Evolutionary conservation across 2,888 invertebrate species (phyloP).

Genomic region (Pediacus dermestoides): DNA sequence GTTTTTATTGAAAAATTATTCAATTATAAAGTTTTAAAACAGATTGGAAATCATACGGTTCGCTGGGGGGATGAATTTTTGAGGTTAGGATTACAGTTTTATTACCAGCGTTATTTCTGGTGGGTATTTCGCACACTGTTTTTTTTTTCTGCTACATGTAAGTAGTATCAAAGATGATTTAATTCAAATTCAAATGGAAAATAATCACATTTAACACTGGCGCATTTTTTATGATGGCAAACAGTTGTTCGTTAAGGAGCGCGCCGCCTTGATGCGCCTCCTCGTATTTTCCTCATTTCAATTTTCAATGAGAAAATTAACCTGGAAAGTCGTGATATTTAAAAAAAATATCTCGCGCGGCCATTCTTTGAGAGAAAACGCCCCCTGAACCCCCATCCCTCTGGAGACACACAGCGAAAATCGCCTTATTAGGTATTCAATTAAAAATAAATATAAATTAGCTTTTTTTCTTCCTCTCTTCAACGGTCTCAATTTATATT

Average conservation of each 20-base stretch:
- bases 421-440: conserved; percentile 17
- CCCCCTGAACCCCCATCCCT: background rate
- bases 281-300: conserved; percentile 23
- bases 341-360: conserved; percentile 6
- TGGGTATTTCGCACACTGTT: too few relatives aligned
- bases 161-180: too few relatives aligned
- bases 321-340: conserved; percentile 3
- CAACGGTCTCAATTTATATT: conserved; percentile 30
- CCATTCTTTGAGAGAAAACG: conserved; percentile 3
- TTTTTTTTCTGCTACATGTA: too few relatives aligned
- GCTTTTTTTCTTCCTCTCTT: conserved; percentile 16
- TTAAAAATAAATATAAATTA: conserved; percentile 26
- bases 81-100: conserved; percentile 29
- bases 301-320: conserved; percentile 25
- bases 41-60: conserved; percentile 49
- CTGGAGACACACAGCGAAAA: conserved; percentile 4
- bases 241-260: conserved; percentile 3
- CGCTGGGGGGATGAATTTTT: conserved; percentile 29
- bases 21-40: conserved; percentile 51
- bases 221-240: conserved; percentile 4
- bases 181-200: too few relatives aligned
- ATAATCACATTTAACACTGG: background rate
- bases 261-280: too few relatives aligned
- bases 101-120: too few relatives aligned
- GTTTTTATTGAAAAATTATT: conserved; percentile 51